A percentile compares a stretch with the other conserved stretches of the same genome.
Evolutionary conservation across 2,888 invertebrate species (phyloP).

Genomic region (Pachymerium ferrugineum): DNA sequence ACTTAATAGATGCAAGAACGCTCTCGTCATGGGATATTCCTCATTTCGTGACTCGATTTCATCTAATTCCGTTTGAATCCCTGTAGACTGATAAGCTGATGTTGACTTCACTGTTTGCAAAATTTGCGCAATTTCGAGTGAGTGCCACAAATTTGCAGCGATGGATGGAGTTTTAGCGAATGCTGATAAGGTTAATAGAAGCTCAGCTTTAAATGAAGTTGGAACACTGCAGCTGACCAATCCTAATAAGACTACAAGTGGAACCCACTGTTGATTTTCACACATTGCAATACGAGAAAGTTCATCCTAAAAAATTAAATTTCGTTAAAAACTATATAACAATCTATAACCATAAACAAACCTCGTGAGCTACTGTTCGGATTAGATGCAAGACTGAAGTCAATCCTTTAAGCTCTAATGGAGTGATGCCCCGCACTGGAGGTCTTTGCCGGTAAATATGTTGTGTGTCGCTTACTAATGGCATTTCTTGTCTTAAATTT

Average conservation of each 20-base stretch:
- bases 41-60: constrained; percentile 88
- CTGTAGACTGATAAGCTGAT: constrained; percentile 44
- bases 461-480: constrained; percentile 57
- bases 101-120: constrained; percentile 54
- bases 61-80: constrained; percentile 62
- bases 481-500: constrained; percentile 51
- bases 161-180: constrained; percentile 71
- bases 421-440: constrained; percentile 59
- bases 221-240: constrained; percentile 82
- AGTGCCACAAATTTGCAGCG: constrained; percentile 77
- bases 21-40: constrained; percentile 79
- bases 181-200: constrained; percentile 71
- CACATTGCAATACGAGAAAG: constrained; percentile 73
- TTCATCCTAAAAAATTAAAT: constrained; percentile 57
- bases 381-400: constrained; percentile 73
- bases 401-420: constrained; percentile 77
- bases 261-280: constrained; percentile 83
- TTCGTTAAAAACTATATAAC: not conserved
- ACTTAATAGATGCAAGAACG: constrained; percentile 69
- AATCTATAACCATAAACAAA: not conserved
- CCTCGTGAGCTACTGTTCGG: constrained; percentile 62
- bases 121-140: constrained; percentile 73
- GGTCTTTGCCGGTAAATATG: constrained; percentile 42
- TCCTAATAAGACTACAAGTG: constrained; percentile 71
- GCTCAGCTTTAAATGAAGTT: constrained; percentile 73